Evolutionary conservation across 2,888 invertebrate genomes (phyloP).

Genomic region (Drosophila monieri): DNA sequence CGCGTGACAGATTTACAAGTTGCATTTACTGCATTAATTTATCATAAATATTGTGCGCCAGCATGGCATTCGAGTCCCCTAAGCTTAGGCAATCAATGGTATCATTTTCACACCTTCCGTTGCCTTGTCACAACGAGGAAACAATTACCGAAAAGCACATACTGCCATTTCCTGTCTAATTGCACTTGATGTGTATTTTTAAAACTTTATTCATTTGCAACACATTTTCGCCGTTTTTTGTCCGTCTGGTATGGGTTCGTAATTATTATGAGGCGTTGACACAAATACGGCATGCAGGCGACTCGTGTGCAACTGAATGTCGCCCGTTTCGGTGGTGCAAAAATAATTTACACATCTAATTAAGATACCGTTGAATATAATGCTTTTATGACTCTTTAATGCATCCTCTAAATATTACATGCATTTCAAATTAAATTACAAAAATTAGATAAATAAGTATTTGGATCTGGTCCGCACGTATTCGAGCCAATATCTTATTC

Average conservation of each 20-base stretch:
- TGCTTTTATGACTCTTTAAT: slow-evolving; percentile 81
- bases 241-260: slow-evolving; percentile 37
- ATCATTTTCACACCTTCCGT: slow-evolving; percentile 34
- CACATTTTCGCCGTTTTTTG: slow-evolving; percentile 64
- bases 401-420: slow-evolving; percentile 63
- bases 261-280: slow-evolving; percentile 75
- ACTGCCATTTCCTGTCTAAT: slow-evolving; percentile 63
- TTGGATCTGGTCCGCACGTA: slow-evolving; percentile 13
- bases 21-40: slow-evolving; percentile 78
- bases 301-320: slow-evolving; percentile 20
- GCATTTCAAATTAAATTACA: slow-evolving; percentile 36
- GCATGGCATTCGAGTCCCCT: neutral
- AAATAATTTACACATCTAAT: slow-evolving; percentile 69
- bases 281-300: slow-evolving; percentile 66
- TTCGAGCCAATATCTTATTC: slow-evolving; percentile 5
- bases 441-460: slow-evolving; percentile 3
- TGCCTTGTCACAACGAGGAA: slow-evolving; percentile 39
- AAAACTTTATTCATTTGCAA: slow-evolving; percentile 37
- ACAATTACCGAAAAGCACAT: slow-evolving; percentile 55
- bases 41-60: slow-evolving; percentile 67
- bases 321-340: slow-evolving; percentile 10
- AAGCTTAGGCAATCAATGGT: neutral
- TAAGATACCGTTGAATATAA: slow-evolving; percentile 78
- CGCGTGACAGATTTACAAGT: slow-evolving; percentile 83
- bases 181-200: slow-evolving; percentile 34